Conservation (phyloP, 2,113 vertebrate genomes). For the Crypturellus undulatus region DNA sequence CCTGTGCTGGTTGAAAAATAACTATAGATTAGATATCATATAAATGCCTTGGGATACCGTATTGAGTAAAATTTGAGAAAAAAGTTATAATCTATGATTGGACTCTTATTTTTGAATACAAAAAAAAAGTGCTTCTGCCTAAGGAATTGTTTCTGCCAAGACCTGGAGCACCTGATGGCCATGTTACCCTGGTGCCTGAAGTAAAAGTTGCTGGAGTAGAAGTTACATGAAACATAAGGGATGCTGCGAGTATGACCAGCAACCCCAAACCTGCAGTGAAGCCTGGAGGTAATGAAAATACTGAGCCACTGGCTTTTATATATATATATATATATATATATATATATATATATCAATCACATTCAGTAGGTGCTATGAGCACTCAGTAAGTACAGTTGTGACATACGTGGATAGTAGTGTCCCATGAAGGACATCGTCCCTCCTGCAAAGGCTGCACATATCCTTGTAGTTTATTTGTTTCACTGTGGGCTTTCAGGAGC, state of each 20-base stretch:
- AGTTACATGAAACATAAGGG: not conserved
- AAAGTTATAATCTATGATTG: not conserved
- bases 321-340: not conserved
- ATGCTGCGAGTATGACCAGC: not conserved
- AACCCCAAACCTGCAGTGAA: not conserved
- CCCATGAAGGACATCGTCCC: not conserved
- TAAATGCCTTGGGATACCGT: not conserved
- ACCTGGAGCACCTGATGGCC: not conserved
- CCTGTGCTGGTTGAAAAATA: not conserved
- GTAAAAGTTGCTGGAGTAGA: not conserved
- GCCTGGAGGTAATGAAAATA: constrained; percentile 35
- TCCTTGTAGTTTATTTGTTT: not conserved
- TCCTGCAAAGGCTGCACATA: not conserved
- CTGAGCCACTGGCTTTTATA: not conserved
- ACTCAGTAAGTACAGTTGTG: not conserved
- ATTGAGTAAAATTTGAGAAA: not conserved
- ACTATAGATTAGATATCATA: not conserved
- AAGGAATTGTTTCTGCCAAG: not conserved
- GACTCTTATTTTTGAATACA: not conserved
- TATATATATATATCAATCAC: not conserved
- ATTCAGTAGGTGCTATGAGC: not conserved
- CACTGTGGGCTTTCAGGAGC: not conserved
- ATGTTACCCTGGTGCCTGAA: not conserved
- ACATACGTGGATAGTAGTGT: not conserved
- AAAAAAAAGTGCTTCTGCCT: not conserved